Conservation (phyloP, 2,113 vertebrate genomes). For the Nothobranchius kuhntae region DNA sequence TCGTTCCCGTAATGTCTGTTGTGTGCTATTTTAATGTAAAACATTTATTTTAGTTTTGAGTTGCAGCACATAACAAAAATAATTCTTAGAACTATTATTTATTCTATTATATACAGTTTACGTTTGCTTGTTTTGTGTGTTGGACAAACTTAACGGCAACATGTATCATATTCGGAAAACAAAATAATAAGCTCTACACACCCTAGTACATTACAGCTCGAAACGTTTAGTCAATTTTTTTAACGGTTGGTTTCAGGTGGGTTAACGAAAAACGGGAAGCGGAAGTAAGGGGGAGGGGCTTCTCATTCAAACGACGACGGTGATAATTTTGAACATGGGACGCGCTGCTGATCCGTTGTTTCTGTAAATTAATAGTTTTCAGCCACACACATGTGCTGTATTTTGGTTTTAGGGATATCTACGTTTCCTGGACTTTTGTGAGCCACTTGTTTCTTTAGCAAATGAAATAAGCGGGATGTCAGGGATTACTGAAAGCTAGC, state of each 20-base stretch:
- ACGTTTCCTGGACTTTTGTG: background rate
- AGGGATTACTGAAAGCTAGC: background rate
- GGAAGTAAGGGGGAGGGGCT: slow-evolving; percentile 6
- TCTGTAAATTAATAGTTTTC: background rate
- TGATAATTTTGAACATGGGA: slow-evolving; percentile 11
- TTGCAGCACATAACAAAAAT: background rate
- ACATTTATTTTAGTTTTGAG: too few relatives aligned
- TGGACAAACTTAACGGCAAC: background rate
- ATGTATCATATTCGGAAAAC: too few relatives aligned
- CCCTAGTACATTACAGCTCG: too few relatives aligned
- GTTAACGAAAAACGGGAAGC: background rate
- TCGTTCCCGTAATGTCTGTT: background rate
- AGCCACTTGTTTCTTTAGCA: background rate
- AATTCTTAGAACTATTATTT: background rate
- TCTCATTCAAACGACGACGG: background rate
- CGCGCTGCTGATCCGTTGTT: background rate
- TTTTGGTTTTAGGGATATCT: background rate
- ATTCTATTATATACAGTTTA: background rate
- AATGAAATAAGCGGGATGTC: background rate
- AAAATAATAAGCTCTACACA: too few relatives aligned
- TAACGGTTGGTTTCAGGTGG: too few relatives aligned
- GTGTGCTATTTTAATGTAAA: too few relatives aligned
- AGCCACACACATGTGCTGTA: background rate
- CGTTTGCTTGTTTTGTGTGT: background rate
- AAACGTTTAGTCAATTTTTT: too few relatives aligned